These are phyloP conservation scores for Astyanax mexicanus DNA, from an alignment of 2,797 vertebrate genomes.

Conservation along the genomic window DNA sequence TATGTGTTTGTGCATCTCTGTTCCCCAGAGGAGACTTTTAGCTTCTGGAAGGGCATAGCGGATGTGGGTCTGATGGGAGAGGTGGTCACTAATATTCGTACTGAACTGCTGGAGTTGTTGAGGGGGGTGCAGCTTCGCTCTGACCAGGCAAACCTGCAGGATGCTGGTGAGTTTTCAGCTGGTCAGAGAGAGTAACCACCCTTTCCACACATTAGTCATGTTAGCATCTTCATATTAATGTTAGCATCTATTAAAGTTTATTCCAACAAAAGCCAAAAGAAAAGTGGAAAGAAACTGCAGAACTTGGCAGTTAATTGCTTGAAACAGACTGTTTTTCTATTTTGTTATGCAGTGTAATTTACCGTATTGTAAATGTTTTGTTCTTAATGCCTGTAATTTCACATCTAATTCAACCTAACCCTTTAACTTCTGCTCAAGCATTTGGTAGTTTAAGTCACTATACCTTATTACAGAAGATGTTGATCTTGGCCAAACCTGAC, in stretches of 20 bases:
- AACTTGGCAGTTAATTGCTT: no score
- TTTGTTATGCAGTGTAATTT: no score
- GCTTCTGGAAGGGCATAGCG: conserved; percentile 98
- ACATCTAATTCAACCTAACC: no score
- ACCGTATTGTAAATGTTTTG: no score
- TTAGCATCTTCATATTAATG: neutral
- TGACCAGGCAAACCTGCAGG: conserved; percentile 84
- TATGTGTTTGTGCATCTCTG: neutral
- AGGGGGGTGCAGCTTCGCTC: conserved; percentile 88
- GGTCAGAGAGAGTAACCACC: neutral
- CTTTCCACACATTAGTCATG: neutral
- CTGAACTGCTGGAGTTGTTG: conserved; percentile 92
- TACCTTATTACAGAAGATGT: no score
- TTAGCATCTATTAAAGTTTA: neutral
- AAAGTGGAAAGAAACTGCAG: neutral
- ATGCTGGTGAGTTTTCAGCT: conserved; percentile 81
- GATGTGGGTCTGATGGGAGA: conserved; percentile 97
- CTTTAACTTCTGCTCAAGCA: no score
- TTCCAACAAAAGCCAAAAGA: neutral
- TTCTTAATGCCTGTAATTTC: no score
- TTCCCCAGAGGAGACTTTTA: conserved; percentile 91
- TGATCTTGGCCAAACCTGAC: no score
- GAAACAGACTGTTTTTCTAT: no score
- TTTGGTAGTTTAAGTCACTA: no score
- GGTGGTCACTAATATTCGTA: conserved; percentile 95